Base-by-base conservation (phyloP, 2,888 invertebrate species). In the Cecidostiba fungosa region DNA sequence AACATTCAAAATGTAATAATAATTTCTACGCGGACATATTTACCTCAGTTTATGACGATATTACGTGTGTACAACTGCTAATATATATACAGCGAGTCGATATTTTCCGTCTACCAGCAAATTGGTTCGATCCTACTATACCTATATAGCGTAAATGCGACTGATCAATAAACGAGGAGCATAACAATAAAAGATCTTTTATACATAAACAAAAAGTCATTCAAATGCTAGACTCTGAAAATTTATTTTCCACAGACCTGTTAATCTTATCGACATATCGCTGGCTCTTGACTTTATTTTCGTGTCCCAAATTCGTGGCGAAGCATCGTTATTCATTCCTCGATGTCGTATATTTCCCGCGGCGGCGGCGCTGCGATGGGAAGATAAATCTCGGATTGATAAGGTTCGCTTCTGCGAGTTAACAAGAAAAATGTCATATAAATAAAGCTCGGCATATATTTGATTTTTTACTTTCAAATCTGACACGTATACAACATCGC, bases 301-400 rank as follows among this genome's bases (percentile, higher is more conserved):
- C 59, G 59, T 43, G 80, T 59, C 23, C 47, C 59, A n/a, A 80
- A 80, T 80, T 59, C 39, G 73, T 59, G 69, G 72, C 43, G 59
- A 36, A 59, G 59, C 72, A 29, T 72, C 80, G 59, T 80, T 80
- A 80, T 80, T 80, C 80, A 80, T 80, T 80, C 80, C 39, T 14
- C 54, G 54, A 59, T 59, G 43, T 39, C 72, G 39, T 50, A 72
- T 72, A 54, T 72, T 66, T 47, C 26, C n/a, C 19, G n/a, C 23
- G 54, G 54, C n/a, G n/a, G 54, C 54, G 54, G 19, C n/a, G 16
- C 16, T 19, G 50, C 74, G 62, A 62, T 43, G 16, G 0, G 19
- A 43, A 77, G 77, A 77, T 77, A 77, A 77, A 62, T 77, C 77
- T 62, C 77, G 16, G 54, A 80, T 72, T 70, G 79, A 79, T 79